Conservation (phyloP, 2,888 invertebrate genomes). For the Callinectes sapidus region DNA sequence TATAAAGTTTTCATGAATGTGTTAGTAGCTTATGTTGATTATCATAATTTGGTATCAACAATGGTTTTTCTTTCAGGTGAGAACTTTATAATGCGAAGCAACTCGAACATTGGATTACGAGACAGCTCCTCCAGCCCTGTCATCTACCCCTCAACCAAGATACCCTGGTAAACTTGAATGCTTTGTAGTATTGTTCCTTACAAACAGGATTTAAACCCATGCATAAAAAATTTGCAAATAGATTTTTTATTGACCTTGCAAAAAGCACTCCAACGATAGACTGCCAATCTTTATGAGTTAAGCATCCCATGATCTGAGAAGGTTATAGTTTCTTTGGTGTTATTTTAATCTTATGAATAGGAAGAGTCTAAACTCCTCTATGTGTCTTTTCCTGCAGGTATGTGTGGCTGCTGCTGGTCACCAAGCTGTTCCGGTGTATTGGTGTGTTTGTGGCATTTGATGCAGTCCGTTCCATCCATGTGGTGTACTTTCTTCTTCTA, state of each 20-base stretch:
- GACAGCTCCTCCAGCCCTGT: constrained; percentile 55
- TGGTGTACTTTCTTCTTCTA: constrained; percentile 57
- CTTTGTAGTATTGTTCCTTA: not conserved
- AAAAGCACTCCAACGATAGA: no score
- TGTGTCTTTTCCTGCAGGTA: constrained; percentile 43
- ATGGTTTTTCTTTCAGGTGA: constrained; percentile 33
- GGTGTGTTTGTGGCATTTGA: constrained; percentile 59
- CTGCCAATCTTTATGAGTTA: not conserved
- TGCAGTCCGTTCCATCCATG: constrained; percentile 56
- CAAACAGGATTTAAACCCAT: no score
- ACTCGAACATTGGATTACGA: constrained; percentile 53
- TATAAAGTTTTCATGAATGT: not conserved
- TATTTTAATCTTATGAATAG: not conserved
- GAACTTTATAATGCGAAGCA: constrained; percentile 50
- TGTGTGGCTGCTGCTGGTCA: constrained; percentile 58
- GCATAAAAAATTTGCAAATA: no score
- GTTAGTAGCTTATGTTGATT: not conserved
- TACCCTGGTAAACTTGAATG: constrained; percentile 48
- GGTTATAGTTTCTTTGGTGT: not conserved
- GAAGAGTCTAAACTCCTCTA: not conserved
- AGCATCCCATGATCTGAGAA: not conserved
- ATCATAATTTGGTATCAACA: not conserved
- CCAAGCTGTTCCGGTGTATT: constrained; percentile 60
- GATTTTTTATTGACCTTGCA: no score
- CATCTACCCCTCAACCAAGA: constrained; percentile 56